Percentiles rank a stretch among this genome's conserved stretches.
phyloP scores from a whole-genome alignment of 2,113 vertebrate genomes.

The Progne subis region DNA sequence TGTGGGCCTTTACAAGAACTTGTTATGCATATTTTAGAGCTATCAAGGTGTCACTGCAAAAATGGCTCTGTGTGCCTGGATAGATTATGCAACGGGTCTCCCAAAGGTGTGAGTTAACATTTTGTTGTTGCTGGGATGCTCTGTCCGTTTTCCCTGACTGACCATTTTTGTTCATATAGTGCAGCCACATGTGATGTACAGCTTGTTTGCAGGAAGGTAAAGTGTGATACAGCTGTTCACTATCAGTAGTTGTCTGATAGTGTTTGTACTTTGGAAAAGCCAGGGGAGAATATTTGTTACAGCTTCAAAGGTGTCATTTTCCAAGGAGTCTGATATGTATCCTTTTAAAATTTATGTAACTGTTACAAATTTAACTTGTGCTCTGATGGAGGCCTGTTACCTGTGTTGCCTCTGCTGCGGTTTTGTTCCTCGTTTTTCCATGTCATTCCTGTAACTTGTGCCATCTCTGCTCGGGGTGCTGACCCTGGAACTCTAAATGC shows the following conservation, averaged over 20 bases:
- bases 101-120: not conserved
- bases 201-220: not conserved
- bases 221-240: not conserved
- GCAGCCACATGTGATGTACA: not conserved
- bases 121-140: not conserved
- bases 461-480: not conserved
- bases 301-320: not conserved
- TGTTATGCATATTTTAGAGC: conserved; percentile 11
- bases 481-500: not conserved
- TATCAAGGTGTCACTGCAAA: not conserved
- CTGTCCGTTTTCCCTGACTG: not conserved
- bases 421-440: not conserved
- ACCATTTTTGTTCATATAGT: not conserved
- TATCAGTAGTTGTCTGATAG: not conserved
- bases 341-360: not conserved
- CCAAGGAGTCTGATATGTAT: not conserved
- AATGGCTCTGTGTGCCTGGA: not conserved
- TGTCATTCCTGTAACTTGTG: not conserved
- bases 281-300: not conserved
- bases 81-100: not conserved
- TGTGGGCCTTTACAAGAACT: not conserved
- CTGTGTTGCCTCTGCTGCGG: not conserved
- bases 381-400: not conserved
- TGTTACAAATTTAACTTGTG: not conserved
- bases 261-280: not conserved